Conservation (phyloP, 2,113 vertebrate species). For the Antechinus stuartii region DNA sequence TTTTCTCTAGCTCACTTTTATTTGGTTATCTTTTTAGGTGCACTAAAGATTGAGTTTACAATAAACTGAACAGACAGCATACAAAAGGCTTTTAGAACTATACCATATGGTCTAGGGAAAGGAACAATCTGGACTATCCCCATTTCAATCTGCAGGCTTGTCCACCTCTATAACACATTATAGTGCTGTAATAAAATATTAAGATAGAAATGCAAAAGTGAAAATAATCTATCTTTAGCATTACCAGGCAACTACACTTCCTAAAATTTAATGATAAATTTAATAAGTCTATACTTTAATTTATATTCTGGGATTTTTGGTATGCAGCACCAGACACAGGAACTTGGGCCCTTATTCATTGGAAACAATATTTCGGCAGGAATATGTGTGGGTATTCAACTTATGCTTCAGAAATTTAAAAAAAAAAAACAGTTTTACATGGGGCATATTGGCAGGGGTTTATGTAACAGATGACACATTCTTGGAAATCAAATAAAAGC, state of each 20-base stretch:
- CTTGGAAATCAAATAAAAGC: constrained; percentile 89
- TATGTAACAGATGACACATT: constrained; percentile 87
- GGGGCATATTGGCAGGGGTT: constrained; percentile 83
- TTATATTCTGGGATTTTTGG: constrained; percentile 78
- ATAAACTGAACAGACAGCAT: constrained; percentile 88
- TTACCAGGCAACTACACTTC: constrained; percentile 77
- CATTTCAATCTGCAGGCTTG: constrained; percentile 88
- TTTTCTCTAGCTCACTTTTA: constrained; percentile 78
- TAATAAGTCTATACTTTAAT: constrained; percentile 79
- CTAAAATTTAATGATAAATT: constrained; percentile 70
- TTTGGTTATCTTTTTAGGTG: constrained; percentile 81
- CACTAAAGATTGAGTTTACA: constrained; percentile 86
- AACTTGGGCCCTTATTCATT: constrained; percentile 80
- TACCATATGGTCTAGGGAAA: constrained; percentile 89
- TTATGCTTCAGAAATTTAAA: constrained; percentile 81
- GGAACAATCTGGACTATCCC: constrained; percentile 88
- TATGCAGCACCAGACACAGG: constrained; percentile 75
- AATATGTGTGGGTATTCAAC: constrained; percentile 83
- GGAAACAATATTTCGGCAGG: constrained; percentile 82
- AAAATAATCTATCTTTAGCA: constrained; percentile 83
- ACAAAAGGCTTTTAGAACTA: constrained; percentile 91
- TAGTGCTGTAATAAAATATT: constrained; percentile 87
- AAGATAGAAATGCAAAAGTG: constrained; percentile 83
- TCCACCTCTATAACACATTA: constrained; percentile 89
- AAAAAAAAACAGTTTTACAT: constrained; percentile 78